These are phyloP conservation scores for Pantherophis vulpinus DNA, from an alignment of 2,797 vertebrate genomes.

Conservation along the genomic window DNA sequence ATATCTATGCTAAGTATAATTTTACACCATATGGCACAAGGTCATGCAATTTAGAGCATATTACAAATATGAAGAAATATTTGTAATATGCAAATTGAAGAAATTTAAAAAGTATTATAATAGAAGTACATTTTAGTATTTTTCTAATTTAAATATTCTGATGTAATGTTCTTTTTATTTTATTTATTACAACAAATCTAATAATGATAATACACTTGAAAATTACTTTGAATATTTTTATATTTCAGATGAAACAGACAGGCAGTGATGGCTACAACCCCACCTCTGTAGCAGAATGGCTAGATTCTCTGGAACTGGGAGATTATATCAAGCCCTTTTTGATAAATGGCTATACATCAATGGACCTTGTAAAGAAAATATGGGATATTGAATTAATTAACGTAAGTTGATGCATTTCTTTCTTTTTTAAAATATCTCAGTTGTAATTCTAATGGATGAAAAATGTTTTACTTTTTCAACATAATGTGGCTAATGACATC, in stretches of 20 bases:
- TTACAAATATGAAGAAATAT: not conserved
- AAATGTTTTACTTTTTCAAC: not conserved
- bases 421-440: constrained; percentile 30
- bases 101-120: not conserved
- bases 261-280: constrained; percentile 95
- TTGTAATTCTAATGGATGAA: not conserved
- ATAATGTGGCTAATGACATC: not conserved
- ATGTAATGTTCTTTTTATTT: not conserved
- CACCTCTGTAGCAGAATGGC: constrained; percentile 94
- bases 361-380: constrained; percentile 98
- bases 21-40: not conserved
- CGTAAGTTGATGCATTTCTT: constrained; percentile 77
- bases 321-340: constrained; percentile 98
- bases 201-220: not conserved
- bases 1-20: not conserved
- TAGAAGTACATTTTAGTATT: not conserved
- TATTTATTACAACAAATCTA: not conserved
- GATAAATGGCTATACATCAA: constrained; percentile 96
- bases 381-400: constrained; percentile 99
- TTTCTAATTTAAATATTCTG: not conserved
- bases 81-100: not conserved
- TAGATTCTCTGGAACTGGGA: constrained; percentile 94
- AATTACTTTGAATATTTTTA: constrained; percentile 37
- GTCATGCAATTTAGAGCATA: not conserved
- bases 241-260: constrained; percentile 86